Conservation (phyloP, 2,113 vertebrate species). For the Gavia stellata region DNA sequence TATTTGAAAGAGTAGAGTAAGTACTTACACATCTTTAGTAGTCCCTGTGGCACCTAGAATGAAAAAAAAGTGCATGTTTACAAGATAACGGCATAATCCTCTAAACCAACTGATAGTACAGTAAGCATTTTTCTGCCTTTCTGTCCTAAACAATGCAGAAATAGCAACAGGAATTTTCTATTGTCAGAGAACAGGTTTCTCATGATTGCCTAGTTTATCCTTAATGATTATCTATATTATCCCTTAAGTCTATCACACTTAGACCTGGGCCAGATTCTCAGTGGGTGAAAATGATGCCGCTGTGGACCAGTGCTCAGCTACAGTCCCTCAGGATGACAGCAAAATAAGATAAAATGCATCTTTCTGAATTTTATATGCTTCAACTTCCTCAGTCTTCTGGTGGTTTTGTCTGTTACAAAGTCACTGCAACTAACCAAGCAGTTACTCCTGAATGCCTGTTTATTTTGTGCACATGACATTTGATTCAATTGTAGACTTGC, state of each 20-base stretch:
- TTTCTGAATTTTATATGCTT: not conserved
- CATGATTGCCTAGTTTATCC: not conserved
- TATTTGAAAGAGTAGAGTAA: not conserved
- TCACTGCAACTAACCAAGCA: not conserved
- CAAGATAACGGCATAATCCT: not conserved
- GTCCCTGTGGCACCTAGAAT: slow-evolving; percentile 82
- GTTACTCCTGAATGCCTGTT: not conserved
- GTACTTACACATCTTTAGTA: slow-evolving; percentile 91
- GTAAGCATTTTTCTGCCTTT: not conserved
- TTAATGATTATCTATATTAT: not conserved
- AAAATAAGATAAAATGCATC: not conserved
- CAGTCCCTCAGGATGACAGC: not conserved
- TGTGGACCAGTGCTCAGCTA: not conserved
- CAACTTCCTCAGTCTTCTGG: not conserved
- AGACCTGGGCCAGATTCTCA: not conserved
- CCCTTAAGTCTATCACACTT: not conserved
- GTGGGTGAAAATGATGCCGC: not conserved
- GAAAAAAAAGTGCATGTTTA: not conserved
- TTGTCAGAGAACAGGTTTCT: not conserved
- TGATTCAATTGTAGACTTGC: not conserved
- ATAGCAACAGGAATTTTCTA: not conserved
- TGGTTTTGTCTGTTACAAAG: not conserved
- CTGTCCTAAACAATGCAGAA: not conserved
- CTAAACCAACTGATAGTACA: not conserved
- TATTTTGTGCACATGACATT: not conserved